Evolutionary conservation across 2,888 invertebrate species (phyloP).

Genomic region (Meandrusa payeni): DNA sequence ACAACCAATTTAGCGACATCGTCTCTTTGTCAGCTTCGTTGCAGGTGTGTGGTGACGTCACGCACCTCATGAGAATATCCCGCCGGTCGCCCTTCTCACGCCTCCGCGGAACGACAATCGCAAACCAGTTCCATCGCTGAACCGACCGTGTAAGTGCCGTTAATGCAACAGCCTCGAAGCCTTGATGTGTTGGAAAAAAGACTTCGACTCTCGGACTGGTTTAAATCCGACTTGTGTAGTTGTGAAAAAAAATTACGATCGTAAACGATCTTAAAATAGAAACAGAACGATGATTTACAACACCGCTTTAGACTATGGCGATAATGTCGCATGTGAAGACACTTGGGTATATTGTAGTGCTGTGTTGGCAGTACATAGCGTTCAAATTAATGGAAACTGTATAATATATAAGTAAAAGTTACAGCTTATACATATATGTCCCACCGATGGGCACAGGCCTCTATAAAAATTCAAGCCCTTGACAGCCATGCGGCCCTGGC

Average conservation of each 20-base stretch:
- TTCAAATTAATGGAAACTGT: no score
- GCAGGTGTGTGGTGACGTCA: slow-evolving; percentile 74
- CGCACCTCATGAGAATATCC: slow-evolving; percentile 66
- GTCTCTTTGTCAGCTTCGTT: slow-evolving; percentile 55
- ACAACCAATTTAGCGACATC: slow-evolving; percentile 59
- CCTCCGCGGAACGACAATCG: slow-evolving; percentile 63
- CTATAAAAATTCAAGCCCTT: no score
- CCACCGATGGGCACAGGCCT: no score
- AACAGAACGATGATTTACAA: no score
- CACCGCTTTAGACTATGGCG: no score
- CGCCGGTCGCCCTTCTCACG: slow-evolving; percentile 72
- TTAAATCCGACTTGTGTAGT: slow-evolving; percentile 7
- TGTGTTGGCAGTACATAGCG: no score
- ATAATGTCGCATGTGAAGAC: no score
- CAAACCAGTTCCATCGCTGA: slow-evolving; percentile 66
- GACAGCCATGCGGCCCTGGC: no score
- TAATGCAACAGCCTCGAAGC: slow-evolving; percentile 48
- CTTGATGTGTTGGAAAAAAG: slow-evolving; percentile 31
- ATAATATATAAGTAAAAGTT: no score
- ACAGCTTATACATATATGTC: no score
- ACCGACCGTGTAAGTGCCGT: slow-evolving; percentile 59
- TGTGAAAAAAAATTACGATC: slow-evolving; percentile 30
- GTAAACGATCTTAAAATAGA: no score
- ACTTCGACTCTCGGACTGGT: slow-evolving; percentile 28
- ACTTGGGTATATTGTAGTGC: no score